Conservation (phyloP, 30 jellyfish, hydroid and myxozoan species). For the Cassiopea andromeda region DNA sequence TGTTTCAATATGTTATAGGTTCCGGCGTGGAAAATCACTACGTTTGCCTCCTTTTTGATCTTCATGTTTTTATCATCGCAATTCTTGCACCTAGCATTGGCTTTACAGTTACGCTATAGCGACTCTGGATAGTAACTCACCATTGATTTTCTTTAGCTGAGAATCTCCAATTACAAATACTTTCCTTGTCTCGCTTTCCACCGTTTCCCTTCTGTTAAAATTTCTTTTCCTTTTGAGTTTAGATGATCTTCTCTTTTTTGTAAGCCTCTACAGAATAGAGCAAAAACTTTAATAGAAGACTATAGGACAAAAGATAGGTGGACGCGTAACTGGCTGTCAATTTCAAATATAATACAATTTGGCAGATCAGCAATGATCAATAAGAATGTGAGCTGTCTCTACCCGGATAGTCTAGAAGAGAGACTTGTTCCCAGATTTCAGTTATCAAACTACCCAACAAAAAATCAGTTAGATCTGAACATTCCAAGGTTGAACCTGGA, state of each 20-base stretch:
- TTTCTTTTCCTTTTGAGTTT: neutral
- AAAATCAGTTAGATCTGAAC: too few species aligned
- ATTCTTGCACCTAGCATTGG: conserved; percentile 34
- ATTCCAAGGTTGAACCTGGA: too few species aligned
- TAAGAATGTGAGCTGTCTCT: too few species aligned
- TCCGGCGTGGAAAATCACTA: conserved; percentile 29
- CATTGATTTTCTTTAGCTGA: neutral
- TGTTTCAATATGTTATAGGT: conserved; percentile 24
- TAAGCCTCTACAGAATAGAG: neutral
- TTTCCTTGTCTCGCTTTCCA: neutral
- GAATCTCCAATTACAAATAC: neutral
- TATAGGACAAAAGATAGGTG: too few species aligned
- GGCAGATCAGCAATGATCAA: too few species aligned
- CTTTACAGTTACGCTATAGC: conserved; percentile 23
- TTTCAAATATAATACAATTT: too few species aligned
- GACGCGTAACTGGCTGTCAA: too few species aligned
- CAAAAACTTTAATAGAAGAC: too few species aligned
- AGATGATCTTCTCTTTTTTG: neutral
- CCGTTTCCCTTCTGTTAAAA: neutral
- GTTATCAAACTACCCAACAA: too few species aligned
- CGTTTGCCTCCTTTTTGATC: conserved; percentile 10
- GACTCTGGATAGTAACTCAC: conserved; percentile 25
- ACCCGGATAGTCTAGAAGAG: too few species aligned
- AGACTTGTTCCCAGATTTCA: too few species aligned
- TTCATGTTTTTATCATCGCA: conserved; percentile 14